Base-by-base conservation (phyloP, 2,113 vertebrate genomes). In the Antennarius striatus region DNA sequence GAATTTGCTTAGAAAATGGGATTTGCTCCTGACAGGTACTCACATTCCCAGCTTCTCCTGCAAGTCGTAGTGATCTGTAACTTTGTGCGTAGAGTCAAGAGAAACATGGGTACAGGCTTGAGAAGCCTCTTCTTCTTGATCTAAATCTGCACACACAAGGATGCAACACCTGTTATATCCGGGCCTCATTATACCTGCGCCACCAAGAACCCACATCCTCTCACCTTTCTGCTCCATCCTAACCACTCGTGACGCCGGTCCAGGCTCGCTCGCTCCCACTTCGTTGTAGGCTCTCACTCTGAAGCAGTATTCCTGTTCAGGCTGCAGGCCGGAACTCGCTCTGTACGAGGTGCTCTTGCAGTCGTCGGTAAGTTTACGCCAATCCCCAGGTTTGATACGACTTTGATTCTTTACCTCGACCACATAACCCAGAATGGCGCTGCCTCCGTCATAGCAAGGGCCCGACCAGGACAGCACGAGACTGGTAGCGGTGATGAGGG, bases 1-100 rank as follows among this genome's bases (percentile, higher is more conserved):
- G n/a, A 47, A 65, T 10, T 8, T 6, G 36, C 16, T 50, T 40
- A 28, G 22, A n/a, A 50, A 52, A 22, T 15, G 11, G 0, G 0
- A 0, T 39, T 29, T 29, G 9, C 4, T 36, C 11, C 39, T 46
- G 29, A 6, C 9, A 40, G 29, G 62, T 75, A 92, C 95, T 95
- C 69, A 96, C 95, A 93, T 91, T 63, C 95, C 95, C 10, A 96
- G 88, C 78, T 94, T 95, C 82, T 96, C 94, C 79, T 91, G 89
- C 70, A 90, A 73, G 0, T 16, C 67, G 82, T 95, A 96, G 28
- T 92, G 68, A 0, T 95, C 94, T 0, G 62, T 90, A 63, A 94
- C 90, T 78, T 92, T 92, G 75, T 93, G 84, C 14, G 65, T 47
- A 10, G 82, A 88, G 74, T 94, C 91, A 52, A 96, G 68, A 0